Evolutionary conservation across 2,113 vertebrate species (phyloP).

Genomic region (Solea solea): DNA sequence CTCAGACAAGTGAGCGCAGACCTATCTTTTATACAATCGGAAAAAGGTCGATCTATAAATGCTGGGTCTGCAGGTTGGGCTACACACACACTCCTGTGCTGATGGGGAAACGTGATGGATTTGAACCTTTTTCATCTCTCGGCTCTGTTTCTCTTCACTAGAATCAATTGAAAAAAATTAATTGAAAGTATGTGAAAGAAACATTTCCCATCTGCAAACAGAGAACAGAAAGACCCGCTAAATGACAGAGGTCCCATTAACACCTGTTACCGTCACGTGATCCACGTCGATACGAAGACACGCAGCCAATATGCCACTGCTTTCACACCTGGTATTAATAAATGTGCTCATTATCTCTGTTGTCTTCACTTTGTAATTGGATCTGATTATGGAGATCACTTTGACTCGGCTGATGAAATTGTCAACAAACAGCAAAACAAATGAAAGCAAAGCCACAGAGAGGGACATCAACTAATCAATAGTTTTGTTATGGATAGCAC

Average conservation of each 20-base stretch:
- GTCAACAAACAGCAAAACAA: background rate
- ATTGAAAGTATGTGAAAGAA: slow-evolving; percentile 12
- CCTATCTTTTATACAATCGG: background rate
- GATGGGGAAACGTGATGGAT: background rate
- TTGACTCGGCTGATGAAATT: background rate
- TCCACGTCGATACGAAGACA: slow-evolving; percentile 16
- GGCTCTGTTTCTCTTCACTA: background rate
- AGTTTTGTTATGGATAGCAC: background rate
- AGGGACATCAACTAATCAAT: background rate
- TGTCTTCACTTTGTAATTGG: slow-evolving; percentile 1
- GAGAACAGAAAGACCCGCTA: background rate
- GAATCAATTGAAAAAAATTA: background rate
- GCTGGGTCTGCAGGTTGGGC: background rate
- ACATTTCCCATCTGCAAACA: background rate
- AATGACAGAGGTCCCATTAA: slow-evolving; percentile 1
- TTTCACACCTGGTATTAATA: slow-evolving; percentile 18
- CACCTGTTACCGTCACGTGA: slow-evolving; percentile 1
- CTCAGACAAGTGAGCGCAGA: background rate
- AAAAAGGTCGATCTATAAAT: slow-evolving; percentile 5
- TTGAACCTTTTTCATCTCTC: background rate
- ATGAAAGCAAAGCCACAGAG: background rate
- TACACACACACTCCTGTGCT: background rate
- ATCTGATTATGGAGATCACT: slow-evolving; percentile 23
- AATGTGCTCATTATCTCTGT: background rate
- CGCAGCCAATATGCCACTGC: slow-evolving; percentile 4